Evolutionary conservation across 2,113 vertebrate species (phyloP).

Genomic region (Accipiter virgatus): DNA sequence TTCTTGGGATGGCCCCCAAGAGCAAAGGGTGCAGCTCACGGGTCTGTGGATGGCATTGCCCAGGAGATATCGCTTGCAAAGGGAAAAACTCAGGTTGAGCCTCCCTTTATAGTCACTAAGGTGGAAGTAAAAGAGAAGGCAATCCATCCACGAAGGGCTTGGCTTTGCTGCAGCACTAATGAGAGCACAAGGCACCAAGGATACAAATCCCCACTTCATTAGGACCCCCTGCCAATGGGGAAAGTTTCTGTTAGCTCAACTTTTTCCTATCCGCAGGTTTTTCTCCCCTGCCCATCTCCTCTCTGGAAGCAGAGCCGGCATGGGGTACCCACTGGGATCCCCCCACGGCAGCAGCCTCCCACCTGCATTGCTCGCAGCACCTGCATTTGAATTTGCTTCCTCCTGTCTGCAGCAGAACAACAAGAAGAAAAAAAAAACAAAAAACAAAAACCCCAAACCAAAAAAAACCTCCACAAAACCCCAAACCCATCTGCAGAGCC

Average conservation of each 20-base stretch:
- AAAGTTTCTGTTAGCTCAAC: neutral
- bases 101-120: neutral
- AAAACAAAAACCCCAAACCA: neutral
- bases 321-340: neutral
- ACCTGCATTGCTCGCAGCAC: neutral
- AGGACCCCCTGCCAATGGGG: neutral
- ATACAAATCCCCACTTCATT: rapidly evolving
- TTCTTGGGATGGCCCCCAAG: neutral
- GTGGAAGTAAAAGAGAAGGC: neutral
- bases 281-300: neutral
- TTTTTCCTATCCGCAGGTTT: neutral
- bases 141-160: neutral
- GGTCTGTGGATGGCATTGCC: rapidly evolving
- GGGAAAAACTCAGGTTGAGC: neutral
- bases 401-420: neutral
- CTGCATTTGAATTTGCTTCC: neutral
- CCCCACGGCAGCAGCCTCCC: neutral
- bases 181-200: neutral
- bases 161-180: neutral
- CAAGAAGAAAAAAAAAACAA: neutral
- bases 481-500: neutral
- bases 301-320: neutral
- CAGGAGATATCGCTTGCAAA: rapidly evolving
- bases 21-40: neutral
- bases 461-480: rapidly evolving